Conservation (phyloP, 1,140 invertebrate genomes). For the Bombus huntii region DNA sequence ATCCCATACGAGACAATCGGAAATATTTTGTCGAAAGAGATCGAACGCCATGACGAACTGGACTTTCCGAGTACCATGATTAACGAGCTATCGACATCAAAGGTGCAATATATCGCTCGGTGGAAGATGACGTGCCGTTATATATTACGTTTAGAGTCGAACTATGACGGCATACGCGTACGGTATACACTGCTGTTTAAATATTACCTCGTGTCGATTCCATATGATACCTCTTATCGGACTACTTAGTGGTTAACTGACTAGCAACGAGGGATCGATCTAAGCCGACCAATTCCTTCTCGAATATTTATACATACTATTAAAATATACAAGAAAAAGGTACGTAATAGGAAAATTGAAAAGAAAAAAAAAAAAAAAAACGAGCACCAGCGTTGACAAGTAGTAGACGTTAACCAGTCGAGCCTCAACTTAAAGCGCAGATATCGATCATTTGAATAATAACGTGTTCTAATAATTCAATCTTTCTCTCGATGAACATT, state of each 20-base stretch:
- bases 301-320: background rate
- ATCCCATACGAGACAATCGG: no score
- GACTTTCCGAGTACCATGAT: background rate
- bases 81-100: background rate
- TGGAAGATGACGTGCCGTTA: background rate
- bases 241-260: slow-evolving; percentile 62
- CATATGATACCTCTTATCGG: slow-evolving; percentile 19
- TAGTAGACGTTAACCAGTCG: background rate
- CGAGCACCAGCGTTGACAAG: slow-evolving; percentile 33
- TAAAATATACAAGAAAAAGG: background rate
- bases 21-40: background rate
- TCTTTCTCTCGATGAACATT: background rate
- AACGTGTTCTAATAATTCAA: background rate
- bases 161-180: background rate
- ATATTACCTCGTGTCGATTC: background rate
- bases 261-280: slow-evolving; percentile 56
- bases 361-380: background rate
- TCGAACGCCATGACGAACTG: accelerated
- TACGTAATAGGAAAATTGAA: background rate
- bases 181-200: no score
- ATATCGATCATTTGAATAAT: background rate
- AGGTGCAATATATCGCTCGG: background rate
- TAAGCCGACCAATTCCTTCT: slow-evolving; percentile 1
- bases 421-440: background rate
- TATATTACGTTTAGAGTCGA: background rate